Evolutionary conservation across 2,888 invertebrate species (phyloP).

Genomic region (Lissocephala sabroskyi): DNA sequence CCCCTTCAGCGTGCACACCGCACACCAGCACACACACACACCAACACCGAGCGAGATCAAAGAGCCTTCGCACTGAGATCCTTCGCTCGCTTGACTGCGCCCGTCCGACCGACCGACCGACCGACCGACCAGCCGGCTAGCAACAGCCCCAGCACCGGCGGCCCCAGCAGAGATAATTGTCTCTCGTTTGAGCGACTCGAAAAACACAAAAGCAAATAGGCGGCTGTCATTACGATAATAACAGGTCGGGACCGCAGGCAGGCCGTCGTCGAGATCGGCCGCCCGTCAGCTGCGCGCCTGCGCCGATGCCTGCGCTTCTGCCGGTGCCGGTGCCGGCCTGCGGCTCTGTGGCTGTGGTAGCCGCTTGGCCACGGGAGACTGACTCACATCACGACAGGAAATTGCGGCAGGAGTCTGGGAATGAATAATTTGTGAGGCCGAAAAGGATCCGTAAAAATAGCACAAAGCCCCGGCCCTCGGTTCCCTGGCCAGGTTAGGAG

Average conservation of each 20-base stretch:
- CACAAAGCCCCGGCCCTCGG: too few species aligned
- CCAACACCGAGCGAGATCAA: conserved; percentile 12
- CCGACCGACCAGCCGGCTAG: too few species aligned
- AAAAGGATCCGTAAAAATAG: conserved; percentile 12
- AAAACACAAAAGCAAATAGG: conserved; percentile 67
- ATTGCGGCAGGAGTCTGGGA: conserved; percentile 30
- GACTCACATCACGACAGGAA: conserved; percentile 37
- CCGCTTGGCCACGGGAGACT: conserved; percentile 15
- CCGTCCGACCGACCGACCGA: conserved; percentile 28
- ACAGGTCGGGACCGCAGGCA: conserved; percentile 63
- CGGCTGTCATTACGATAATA: conserved; percentile 66
- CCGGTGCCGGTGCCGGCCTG: background rate
- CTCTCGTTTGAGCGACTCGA: conserved; percentile 44
- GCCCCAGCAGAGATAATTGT: conserved; percentile 54
- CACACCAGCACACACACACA: conserved; percentile 5
- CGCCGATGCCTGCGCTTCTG: too few species aligned
- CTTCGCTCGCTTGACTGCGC: conserved; percentile 3
- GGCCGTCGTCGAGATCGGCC: conserved; percentile 29
- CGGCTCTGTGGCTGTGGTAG: conserved; percentile 16
- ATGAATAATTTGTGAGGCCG: conserved; percentile 24
- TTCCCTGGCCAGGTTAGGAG: too few species aligned
- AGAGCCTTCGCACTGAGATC: conserved; percentile 20
- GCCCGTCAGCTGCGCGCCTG: conserved; percentile 5
- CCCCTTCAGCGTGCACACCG: conserved; percentile 12
- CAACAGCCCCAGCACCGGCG: conserved; percentile 13